Conservation (phyloP, 2,113 vertebrate species). For the Megaleporinus macrocephalus region DNA sequence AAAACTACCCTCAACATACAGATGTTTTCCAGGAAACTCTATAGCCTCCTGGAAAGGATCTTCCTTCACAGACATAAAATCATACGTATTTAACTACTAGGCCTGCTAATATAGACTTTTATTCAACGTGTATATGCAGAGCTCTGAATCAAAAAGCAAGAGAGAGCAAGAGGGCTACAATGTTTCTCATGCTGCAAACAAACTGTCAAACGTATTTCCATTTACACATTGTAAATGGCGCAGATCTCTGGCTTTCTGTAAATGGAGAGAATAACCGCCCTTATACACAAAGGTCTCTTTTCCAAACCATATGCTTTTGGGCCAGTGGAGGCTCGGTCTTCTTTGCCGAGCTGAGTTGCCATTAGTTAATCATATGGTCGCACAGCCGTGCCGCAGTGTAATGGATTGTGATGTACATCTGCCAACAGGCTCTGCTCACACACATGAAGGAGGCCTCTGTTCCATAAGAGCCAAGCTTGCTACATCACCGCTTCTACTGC, state of each 20-base stretch:
- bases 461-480: neutral
- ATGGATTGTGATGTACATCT: slow-evolving; percentile 28
- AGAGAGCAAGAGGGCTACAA: neutral
- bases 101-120: neutral
- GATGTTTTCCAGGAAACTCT: too few relatives aligned
- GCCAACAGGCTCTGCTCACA: slow-evolving; percentile 29
- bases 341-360: slow-evolving; percentile 18
- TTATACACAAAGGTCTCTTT: neutral
- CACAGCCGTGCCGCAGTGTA: slow-evolving; percentile 13
- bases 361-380: slow-evolving; percentile 24
- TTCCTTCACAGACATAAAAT: too few relatives aligned
- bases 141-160: neutral
- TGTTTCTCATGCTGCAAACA: slow-evolving; percentile 4
- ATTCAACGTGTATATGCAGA: neutral
- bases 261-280: neutral
- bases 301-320: neutral
- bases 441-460: slow-evolving; percentile 20
- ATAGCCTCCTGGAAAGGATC: too few relatives aligned
- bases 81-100: neutral
- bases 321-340: slow-evolving; percentile 1
- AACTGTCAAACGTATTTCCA: slow-evolving; percentile 6
- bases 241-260: slow-evolving; percentile 11
- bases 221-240: slow-evolving; percentile 29
- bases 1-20: too few relatives aligned
- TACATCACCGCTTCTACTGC: neutral